Evolutionary conservation across 2,797 vertebrate genomes (phyloP), one percentile per base, ranked within the genome.

Genomic region (Artibeus lituratus): DNA sequence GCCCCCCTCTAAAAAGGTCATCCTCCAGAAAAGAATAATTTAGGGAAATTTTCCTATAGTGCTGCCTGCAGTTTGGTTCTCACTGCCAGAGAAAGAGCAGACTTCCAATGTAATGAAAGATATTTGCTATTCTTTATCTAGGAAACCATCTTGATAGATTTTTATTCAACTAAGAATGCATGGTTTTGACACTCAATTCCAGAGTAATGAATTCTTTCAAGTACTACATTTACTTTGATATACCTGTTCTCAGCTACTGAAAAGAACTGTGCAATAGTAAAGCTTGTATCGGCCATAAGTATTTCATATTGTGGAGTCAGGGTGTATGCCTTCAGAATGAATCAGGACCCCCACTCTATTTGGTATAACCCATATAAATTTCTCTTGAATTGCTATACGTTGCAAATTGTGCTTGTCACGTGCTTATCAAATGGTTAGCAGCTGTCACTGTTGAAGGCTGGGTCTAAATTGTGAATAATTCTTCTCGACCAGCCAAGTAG

Each of bases 1-100:
- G 14, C 6, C 1, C 12, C 35, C 15, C 6, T 18, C 6, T 24
- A 35, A 51, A 53, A 85, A 65, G 53, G 11, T 11, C n/a, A 69
- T 51, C 29, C 37, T 91, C 93, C 12, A 94, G 62, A 55, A 89
- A 92, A 92, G 62, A 47, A 76, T 57, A 57, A 70, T 65, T 96
- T 80, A 83, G 90, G 44, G 26, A 9, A 74, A 88, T 77, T 2
- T 86, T 86, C 53, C 49, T 55, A 44, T 10, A 72, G 9, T 76
- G 19, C 74, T 67, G 26, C 37, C 42, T 95, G 95, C 51, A 78
- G 49, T 70, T 85, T 72, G 73, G 16, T 59, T 53, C 53, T 81
- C 55, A 85, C 4, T 47, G 72, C 15, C 39, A 96, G 62, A 94
- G 39, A 42, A 83, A 93, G 11, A 80, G 16, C 14, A 73, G n/a